Base-by-base conservation (phyloP, 2,113 vertebrate species). In the Felis catus region DNA sequence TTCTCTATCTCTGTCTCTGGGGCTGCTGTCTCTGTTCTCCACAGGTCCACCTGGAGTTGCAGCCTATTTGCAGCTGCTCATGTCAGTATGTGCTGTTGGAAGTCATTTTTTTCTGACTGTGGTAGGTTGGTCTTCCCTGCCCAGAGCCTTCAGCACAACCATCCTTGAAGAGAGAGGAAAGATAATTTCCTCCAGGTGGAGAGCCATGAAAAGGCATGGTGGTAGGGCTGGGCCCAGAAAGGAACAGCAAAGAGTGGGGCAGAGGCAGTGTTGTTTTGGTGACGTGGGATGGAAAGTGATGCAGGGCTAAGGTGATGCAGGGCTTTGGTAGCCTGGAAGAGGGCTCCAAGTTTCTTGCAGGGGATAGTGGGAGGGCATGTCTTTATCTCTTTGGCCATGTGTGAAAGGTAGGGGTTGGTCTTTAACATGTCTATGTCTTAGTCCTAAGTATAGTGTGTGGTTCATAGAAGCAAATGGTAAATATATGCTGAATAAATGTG, bases 1-100 rank as follows among this genome's bases (percentile, higher is more conserved):
- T 51, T 63, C 4, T 31, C 5, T 31, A 5, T 41, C 39, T 27
- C 73, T 61, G 25, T 33, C n/a, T 7, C 68, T 33, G 12, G 15
- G 8, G 11, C 21, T 27, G 3, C 16, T 33, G 18, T 14, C n/a
- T 74, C n/a, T 0, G 0, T 25, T 29, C 19, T 21, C 23, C 10
- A 31, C 1, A 4, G 31, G 5, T 53, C 7, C 39, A 31, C 61
- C 39, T 8, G 1, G 11, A 86, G 19, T n/a, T 79, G 14, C 4
- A 33, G 68, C 31, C 29, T 11, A 1, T 82, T 41, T 48, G 66
- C 9, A 73, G 55, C 55, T 9, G 10, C 51, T 94, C 14, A 21
- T 15, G 8, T 39, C 7, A 11, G 53, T 76, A 27, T 71, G 66
- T 96, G 79, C 51, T 78, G 14, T 21, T 51, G 65, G 66, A 76